A percentile compares a stretch with the other conserved stretches of the same genome.
Conservation (phyloP, 2,113 vertebrate genomes). For the Eleginops maclovinus region DNA sequence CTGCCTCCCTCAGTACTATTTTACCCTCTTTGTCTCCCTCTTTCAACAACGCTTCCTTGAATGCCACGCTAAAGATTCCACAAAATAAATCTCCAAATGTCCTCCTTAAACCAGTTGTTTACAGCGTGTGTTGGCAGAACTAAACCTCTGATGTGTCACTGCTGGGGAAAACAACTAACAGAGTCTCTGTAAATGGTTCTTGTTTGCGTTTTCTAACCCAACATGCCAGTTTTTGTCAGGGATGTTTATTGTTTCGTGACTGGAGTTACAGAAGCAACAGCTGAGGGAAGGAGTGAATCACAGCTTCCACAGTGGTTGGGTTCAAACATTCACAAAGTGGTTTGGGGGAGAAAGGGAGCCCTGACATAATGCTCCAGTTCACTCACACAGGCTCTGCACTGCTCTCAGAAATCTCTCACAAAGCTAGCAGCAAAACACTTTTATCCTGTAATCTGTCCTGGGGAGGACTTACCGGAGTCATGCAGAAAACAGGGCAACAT, state of each 20-base stretch:
- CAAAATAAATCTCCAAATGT: conserved; percentile 42
- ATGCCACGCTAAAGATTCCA: conserved; percentile 32
- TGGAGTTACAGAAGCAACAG: conserved; percentile 63
- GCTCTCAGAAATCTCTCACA: conserved; percentile 18
- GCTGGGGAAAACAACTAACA: conserved; percentile 66
- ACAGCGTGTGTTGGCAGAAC: conserved; percentile 45
- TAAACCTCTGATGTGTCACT: conserved; percentile 49
- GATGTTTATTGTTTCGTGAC: conserved; percentile 67
- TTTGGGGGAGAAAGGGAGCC: conserved; percentile 60
- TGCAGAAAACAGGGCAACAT: background rate
- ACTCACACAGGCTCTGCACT: conserved; percentile 36
- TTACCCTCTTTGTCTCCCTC: conserved; percentile 13
- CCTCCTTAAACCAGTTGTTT: conserved; percentile 56
- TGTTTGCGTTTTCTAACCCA: conserved; percentile 57
- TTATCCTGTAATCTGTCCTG: background rate
- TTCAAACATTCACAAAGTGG: conserved; percentile 61
- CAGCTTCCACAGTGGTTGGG: conserved; percentile 52
- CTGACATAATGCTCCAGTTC: conserved; percentile 56
- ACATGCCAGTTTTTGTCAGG: conserved; percentile 46
- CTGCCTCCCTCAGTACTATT: conserved; percentile 22
- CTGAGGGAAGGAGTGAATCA: conserved; percentile 73
- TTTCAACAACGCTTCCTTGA: conserved; percentile 21
- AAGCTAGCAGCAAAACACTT: conserved; percentile 7
- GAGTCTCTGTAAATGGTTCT: conserved; percentile 43
- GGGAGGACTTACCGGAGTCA: background rate